Conservation (phyloP, 2,113 vertebrate genomes). For the Scartelaos histophorus region DNA sequence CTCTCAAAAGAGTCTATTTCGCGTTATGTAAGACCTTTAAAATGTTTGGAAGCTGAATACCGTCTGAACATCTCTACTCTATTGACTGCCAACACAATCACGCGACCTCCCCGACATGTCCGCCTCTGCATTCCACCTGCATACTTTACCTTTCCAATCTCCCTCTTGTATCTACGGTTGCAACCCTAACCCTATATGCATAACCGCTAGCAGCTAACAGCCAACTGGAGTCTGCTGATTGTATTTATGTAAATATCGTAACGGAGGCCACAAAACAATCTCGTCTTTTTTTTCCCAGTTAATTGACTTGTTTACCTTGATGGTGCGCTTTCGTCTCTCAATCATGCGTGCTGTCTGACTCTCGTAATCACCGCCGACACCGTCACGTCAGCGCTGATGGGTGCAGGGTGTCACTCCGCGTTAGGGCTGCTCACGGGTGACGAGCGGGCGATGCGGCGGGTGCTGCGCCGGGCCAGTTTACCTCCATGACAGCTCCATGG, state of each 20-base stretch:
- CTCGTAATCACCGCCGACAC: conserved; percentile 57
- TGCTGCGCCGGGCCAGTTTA: conserved; percentile 53
- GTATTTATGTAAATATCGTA: conserved; percentile 72
- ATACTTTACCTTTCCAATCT: neutral
- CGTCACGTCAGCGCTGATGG: conserved; percentile 59
- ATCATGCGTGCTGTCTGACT: conserved; percentile 60
- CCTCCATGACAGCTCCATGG: conserved; percentile 50
- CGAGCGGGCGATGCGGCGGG: conserved; percentile 15
- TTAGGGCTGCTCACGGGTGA: conserved; percentile 55
- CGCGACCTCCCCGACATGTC: neutral
- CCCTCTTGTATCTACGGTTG: conserved; percentile 28
- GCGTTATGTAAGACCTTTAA: neutral
- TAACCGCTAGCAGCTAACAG: conserved; percentile 61
- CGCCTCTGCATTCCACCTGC: neutral
- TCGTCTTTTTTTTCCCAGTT: conserved; percentile 54
- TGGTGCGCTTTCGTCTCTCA: conserved; percentile 57
- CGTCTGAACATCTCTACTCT: neutral
- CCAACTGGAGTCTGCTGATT: conserved; percentile 57
- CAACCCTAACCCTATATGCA: conserved; percentile 61
- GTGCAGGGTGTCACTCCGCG: conserved; percentile 48
- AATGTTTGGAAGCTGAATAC: neutral
- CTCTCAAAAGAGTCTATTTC: no score
- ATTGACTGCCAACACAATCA: neutral
- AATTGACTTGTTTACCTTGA: conserved; percentile 61
- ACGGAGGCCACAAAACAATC: conserved; percentile 54